Conservation (phyloP, 2,797 vertebrate species). For the Antennarius maculatus region DNA sequence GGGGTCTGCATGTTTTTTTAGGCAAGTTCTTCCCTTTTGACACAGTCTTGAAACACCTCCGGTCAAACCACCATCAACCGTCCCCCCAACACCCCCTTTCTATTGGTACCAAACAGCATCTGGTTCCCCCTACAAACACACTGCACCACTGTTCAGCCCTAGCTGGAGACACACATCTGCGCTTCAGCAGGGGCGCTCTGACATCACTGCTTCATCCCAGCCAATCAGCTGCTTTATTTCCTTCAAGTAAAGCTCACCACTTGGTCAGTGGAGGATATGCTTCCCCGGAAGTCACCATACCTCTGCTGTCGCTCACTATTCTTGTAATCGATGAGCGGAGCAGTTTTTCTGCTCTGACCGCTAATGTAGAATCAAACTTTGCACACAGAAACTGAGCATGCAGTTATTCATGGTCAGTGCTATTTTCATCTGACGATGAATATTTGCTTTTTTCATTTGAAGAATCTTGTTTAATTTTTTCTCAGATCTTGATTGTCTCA, state of each 20-base stretch:
- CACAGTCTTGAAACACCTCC: conserved; percentile 1
- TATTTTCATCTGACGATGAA: background rate
- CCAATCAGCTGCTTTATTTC: conserved; percentile 59
- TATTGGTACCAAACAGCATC: conserved; percentile 14
- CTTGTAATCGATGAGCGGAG: background rate
- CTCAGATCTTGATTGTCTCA: background rate
- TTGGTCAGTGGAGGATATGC: conserved; percentile 18
- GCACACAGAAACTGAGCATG: background rate
- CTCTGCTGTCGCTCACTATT: background rate
- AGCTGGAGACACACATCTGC: conserved; percentile 54
- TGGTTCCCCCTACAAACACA: conserved; percentile 22
- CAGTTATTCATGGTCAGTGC: background rate
- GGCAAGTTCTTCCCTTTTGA: background rate
- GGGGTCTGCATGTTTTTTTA: background rate
- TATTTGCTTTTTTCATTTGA: too few species aligned
- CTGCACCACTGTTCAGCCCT: conserved; percentile 54
- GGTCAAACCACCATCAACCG: conserved; percentile 10
- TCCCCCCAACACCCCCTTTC: background rate
- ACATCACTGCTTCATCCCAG: conserved; percentile 52
- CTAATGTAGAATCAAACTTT: background rate
- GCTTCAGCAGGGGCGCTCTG: conserved; percentile 44
- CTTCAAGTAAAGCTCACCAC: conserved; percentile 49
- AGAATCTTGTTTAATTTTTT: conserved; percentile 1
- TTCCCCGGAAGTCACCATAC: background rate
- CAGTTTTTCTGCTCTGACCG: background rate